Evolutionary conservation across 2,113 vertebrate genomes (phyloP), one percentile per base, ranked within the genome.

Genomic region (Narcine bancroftii): DNA sequence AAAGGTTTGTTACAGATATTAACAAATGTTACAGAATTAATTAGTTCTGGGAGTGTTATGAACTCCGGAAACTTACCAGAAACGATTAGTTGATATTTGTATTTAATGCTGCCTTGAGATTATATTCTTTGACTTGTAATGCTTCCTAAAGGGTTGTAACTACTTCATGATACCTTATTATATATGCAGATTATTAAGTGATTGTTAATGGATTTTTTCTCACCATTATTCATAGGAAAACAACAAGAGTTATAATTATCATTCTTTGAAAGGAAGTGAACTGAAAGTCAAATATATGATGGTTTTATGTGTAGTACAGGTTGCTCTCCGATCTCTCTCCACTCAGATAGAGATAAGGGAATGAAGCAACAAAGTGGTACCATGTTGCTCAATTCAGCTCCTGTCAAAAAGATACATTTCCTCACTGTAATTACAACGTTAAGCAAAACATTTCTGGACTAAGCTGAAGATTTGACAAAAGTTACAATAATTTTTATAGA

Each of bases 391-490:
- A 60, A 19, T 60, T n/a, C 81, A 69, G 42, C 63, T 29, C 11
- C 39, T 71, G 63, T 13, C 69, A 39, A 91, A 91, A 69, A 91
- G 36, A 71, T 91, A 89, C 39, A 89, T 91, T 71, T n/a, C 19
- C 24, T 89, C 63, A 69, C 0, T 69, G 36, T 47, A 47, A 91
- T 29, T 45, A 45, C 19, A 65, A 13, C 24, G 3, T 39, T 65
- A 65, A 89, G 21, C 42, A 39, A 91, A 91, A 45, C 6, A 1
- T 39, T 89, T 42, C 36, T 19, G 63, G 87, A 29, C 36, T 24
- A 45, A 69, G 2, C 36, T 29, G 7, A 89, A 45, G 60, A 11
- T 29, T 47, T 33, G 65, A 91, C 39, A 36, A 13, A 47, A 47
- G 45, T 87, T 6, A 17, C 60, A 87, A 39, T 63, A 13, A 60